phyloP scores from a whole-genome alignment of 2,113 vertebrate genomes.

The Lophotis ruficrista region DNA sequence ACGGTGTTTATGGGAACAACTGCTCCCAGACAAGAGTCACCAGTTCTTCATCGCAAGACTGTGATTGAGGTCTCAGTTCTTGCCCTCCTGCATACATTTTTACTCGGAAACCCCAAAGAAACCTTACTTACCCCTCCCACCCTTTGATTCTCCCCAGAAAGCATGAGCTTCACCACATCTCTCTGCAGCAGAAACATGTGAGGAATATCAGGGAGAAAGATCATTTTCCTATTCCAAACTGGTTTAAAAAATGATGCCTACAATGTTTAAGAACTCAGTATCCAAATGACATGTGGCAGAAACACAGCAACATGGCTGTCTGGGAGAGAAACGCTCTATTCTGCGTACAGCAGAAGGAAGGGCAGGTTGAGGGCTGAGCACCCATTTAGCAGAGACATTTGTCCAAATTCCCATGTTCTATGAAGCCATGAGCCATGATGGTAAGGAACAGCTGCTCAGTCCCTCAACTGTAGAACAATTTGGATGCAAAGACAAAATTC shows the following conservation, averaged over 20 bases:
- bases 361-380: not conserved
- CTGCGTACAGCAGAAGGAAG: not conserved
- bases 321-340: not conserved
- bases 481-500: not conserved
- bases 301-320: not conserved
- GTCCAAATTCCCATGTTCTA: not conserved
- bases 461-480: not conserved
- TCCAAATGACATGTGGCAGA: not conserved
- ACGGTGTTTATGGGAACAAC: not conserved
- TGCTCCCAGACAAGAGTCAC: not conserved
- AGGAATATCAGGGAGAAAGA: not conserved
- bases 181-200: not conserved
- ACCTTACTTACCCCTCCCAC: not conserved
- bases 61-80: not conserved
- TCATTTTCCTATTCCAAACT: not conserved
- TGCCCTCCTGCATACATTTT: not conserved
- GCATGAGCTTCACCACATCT: not conserved
- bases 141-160: not conserved
- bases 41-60: not conserved
- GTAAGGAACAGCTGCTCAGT: not conserved
- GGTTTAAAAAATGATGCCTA: not conserved
- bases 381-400: not conserved
- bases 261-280: not conserved
- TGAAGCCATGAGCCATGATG: not conserved
- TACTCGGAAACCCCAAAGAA: not conserved